These are phyloP conservation scores for Schizopygopsis pylzovi DNA, from an alignment of 2,797 vertebrate genomes.

Conservation along the genomic window DNA sequence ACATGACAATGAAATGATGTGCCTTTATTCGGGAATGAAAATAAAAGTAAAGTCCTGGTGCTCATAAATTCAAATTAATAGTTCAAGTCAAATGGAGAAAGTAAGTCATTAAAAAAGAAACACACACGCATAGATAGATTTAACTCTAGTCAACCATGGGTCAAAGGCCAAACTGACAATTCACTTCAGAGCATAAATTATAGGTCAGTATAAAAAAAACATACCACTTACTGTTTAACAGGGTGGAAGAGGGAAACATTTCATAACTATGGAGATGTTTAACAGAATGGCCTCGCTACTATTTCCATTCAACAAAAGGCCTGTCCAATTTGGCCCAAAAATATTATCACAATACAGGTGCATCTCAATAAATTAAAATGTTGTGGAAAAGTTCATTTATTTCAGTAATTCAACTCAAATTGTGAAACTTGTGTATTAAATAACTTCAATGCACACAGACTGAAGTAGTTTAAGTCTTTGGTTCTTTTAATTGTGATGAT, in stretches of 20 bases:
- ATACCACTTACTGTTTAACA: not conserved
- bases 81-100: not conserved
- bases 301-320: not conserved
- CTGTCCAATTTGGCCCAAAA: not conserved
- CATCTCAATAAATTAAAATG: too few species aligned
- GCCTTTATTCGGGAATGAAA: slow-evolving; percentile 5
- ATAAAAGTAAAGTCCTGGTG: not conserved
- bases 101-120: not conserved
- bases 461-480: too few species aligned
- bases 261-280: not conserved
- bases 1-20: slow-evolving; percentile 1
- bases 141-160: not conserved
- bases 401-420: too few species aligned
- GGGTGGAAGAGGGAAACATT: not conserved
- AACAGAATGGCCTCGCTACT: not conserved
- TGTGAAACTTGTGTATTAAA: too few species aligned
- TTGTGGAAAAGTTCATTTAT: too few species aligned
- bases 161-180: not conserved
- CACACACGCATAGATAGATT: not conserved
- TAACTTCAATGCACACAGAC: too few species aligned
- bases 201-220: not conserved
- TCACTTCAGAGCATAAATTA: too few species aligned
- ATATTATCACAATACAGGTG: not conserved
- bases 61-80: not conserved
- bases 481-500: too few species aligned